Conservation (phyloP, 2,888 invertebrate species). For the Onthophagus sagittarius region DNA sequence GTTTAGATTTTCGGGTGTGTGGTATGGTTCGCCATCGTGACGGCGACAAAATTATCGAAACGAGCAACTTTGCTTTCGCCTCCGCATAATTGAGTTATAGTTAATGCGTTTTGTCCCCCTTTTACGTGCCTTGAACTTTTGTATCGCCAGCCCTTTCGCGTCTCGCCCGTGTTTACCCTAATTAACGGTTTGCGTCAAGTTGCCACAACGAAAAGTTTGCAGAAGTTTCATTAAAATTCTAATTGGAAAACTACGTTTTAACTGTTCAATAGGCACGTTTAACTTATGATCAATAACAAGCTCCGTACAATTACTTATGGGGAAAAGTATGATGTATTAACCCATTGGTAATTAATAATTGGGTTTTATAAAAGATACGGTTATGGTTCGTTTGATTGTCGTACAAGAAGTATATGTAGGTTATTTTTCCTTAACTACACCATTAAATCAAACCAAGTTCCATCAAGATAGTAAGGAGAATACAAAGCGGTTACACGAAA, state of each 20-base stretch:
- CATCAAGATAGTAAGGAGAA: neutral
- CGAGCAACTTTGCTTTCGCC: constrained; percentile 11
- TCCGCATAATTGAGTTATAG: constrained; percentile 10
- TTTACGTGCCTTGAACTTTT: constrained; percentile 6
- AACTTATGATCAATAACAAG: neutral
- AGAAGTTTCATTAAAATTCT: neutral
- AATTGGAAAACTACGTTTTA: neutral
- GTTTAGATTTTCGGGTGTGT: neutral
- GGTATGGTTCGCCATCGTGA: neutral
- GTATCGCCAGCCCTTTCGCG: neutral
- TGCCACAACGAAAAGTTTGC: neutral
- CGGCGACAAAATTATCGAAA: constrained; percentile 7
- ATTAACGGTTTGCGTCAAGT: neutral
- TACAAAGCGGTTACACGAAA: neutral
- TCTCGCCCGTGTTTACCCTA: neutral
- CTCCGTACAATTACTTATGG: neutral
- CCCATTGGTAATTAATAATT: no score
- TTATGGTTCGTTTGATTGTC: neutral
- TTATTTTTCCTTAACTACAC: neutral
- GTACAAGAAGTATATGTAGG: neutral
- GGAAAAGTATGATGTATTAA: no score
- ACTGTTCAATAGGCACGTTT: neutral
- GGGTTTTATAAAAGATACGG: neutral
- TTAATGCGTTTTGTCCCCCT: constrained; percentile 5
- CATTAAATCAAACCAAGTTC: neutral